Percentiles rank a stretch among this genome's conserved stretches.
Conservation (phyloP, 1,140 invertebrate genomes). For the Hyles vespertilio region DNA sequence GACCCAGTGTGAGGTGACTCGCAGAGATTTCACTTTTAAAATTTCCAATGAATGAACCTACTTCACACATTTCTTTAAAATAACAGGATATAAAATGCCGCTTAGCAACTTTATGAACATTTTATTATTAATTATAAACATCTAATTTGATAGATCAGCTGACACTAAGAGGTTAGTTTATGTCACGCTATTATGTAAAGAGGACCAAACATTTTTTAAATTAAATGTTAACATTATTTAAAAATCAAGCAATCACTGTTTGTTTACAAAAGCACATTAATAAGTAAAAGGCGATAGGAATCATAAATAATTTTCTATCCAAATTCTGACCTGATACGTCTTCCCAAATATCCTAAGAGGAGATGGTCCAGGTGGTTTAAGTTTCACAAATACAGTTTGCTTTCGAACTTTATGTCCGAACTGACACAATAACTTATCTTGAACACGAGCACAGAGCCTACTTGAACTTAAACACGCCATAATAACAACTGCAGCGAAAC, state of each 20-base stretch:
- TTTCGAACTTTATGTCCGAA: slow-evolving; percentile 80
- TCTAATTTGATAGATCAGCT: slow-evolving; percentile 45
- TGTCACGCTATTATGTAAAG: slow-evolving; percentile 72
- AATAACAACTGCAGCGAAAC: slow-evolving; percentile 81
- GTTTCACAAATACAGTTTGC: slow-evolving; percentile 79
- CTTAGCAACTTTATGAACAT: no score
- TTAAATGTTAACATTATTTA: no score
- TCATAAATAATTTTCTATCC: not conserved
- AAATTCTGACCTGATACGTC: slow-evolving; percentile 73
- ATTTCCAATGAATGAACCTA: slow-evolving; percentile 39
- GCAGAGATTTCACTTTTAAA: slow-evolving; percentile 66
- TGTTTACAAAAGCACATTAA: no score
- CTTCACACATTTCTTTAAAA: slow-evolving; percentile 5
- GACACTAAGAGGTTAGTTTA: slow-evolving; percentile 57
- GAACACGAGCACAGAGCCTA: slow-evolving; percentile 85
- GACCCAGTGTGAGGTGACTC: slow-evolving; percentile 49
- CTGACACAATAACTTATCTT: slow-evolving; percentile 85
- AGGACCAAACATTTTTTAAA: not conserved
- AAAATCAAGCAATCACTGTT: no score
- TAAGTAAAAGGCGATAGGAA: no score
- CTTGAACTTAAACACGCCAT: slow-evolving; percentile 87
- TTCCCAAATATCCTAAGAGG: slow-evolving; percentile 74
- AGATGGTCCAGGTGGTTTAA: slow-evolving; percentile 76
- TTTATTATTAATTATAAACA: no score
- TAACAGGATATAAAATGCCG: no score